Evolutionary conservation across 2,888 invertebrate genomes (phyloP).

Genomic region (Holacanthella duospinosa): DNA sequence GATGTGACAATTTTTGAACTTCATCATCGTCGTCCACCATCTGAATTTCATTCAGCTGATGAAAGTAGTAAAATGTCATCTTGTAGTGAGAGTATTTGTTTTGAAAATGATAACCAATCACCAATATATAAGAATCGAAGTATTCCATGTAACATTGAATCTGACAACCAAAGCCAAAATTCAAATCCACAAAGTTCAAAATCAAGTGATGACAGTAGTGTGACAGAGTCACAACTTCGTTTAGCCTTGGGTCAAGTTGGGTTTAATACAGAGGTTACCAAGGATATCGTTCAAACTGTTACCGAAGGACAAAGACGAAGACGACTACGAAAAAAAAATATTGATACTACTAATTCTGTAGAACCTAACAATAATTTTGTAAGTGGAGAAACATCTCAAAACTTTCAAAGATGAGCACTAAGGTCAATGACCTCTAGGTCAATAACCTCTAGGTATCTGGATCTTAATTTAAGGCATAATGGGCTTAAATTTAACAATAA

Average conservation of each 20-base stretch:
- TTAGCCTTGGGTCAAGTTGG: neutral
- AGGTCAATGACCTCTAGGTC: no score
- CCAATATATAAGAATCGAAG: neutral
- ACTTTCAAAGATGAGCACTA: no score
- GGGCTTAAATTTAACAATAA: no score
- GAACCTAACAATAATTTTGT: neutral
- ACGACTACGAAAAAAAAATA: neutral
- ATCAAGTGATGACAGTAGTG: neutral
- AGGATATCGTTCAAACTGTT: neutral
- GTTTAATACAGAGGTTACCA: neutral
- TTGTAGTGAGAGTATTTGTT: neutral
- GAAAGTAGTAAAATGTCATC: neutral
- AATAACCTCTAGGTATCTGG: no score
- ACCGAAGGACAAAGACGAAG: neutral
- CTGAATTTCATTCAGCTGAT: neutral
- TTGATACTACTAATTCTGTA: neutral
- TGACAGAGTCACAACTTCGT: slow-evolving; percentile 3
- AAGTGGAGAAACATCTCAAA: no score
- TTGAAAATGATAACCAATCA: neutral
- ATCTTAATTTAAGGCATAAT: no score
- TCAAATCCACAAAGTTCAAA: neutral
- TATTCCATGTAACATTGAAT: no score
- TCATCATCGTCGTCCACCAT: neutral
- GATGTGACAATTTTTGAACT: neutral
- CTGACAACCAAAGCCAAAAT: no score